A percentile compares a stretch with the other conserved stretches of the same genome.
These are phyloP conservation scores for Caenorhabditis sp. DNA, from an alignment of 2,888 invertebrate species.

Conservation along the genomic window DNA sequence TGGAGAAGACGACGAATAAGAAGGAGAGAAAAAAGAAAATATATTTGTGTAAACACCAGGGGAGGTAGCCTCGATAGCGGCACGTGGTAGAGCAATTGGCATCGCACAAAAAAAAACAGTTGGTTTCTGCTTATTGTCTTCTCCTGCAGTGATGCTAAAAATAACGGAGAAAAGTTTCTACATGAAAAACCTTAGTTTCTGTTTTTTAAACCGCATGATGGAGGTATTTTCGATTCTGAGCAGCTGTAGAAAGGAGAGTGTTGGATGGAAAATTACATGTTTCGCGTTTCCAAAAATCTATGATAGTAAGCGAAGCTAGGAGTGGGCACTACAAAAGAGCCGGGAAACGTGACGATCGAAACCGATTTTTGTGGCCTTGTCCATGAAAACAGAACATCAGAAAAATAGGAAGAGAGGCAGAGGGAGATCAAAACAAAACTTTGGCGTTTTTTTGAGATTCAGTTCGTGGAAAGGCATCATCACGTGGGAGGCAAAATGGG, in stretches of 20 bases:
- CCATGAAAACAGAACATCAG: neutral
- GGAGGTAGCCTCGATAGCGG: constrained; percentile 26
- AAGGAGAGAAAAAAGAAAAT: constrained; percentile 21
- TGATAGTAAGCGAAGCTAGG: neutral
- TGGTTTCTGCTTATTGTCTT: constrained; percentile 16
- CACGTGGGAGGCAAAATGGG: constrained; percentile 1
- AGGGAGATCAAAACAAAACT: constrained; percentile 13
- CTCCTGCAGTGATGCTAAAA: neutral
- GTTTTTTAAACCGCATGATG: constrained; percentile 1
- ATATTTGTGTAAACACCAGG: constrained; percentile 51
- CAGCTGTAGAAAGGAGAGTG: neutral
- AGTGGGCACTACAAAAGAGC: neutral
- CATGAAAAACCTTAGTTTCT: neutral
- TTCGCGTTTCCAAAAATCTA: neutral
- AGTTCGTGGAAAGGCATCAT: constrained; percentile 24
- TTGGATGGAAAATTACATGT: neutral
- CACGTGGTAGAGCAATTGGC: constrained; percentile 44
- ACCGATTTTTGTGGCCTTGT: neutral
- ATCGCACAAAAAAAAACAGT: constrained; percentile 31
- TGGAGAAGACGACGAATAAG: constrained; percentile 11
- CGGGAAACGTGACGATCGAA: neutral
- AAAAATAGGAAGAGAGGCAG: neutral
- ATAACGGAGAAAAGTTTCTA: neutral
- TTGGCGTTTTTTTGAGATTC: constrained; percentile 19
- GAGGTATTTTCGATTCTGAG: constrained; percentile 17